A percentile compares a stretch with the other conserved stretches of the same genome.
These are phyloP conservation scores for Menidia beryllina DNA, from an alignment of 2,113 vertebrate species.

Conservation along the genomic window DNA sequence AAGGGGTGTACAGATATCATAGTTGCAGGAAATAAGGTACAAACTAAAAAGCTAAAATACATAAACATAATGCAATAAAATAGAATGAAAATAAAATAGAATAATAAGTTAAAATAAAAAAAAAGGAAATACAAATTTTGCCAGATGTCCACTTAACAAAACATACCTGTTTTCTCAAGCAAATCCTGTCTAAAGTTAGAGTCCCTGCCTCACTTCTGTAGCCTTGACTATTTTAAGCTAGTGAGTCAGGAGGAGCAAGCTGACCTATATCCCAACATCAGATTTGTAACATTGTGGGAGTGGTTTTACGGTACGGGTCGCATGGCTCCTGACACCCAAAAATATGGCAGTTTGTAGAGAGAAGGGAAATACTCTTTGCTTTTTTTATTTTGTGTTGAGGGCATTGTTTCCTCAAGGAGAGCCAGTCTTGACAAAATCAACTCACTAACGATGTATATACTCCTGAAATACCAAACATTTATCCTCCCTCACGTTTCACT, in stretches of 20 bases:
- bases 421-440: slow-evolving; percentile 15
- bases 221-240: slow-evolving; percentile 36
- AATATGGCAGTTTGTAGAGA: slow-evolving; percentile 32
- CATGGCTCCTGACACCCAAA: slow-evolving; percentile 34
- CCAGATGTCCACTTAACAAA: too few relatives aligned
- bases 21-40: too few relatives aligned
- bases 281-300: slow-evolving; percentile 60
- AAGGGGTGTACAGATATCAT: too few relatives aligned
- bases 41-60: too few relatives aligned
- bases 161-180: slow-evolving; percentile 56
- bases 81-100: too few relatives aligned
- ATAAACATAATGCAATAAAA: too few relatives aligned
- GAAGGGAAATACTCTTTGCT: slow-evolving; percentile 29
- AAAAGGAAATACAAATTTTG: too few relatives aligned
- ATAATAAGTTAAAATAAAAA: too few relatives aligned
- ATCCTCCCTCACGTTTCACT: slow-evolving; percentile 29
- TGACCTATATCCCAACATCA: slow-evolving; percentile 65
- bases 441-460: slow-evolving; percentile 34
- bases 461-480: slow-evolving; percentile 17
- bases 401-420: slow-evolving; percentile 24
- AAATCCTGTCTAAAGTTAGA: slow-evolving; percentile 70
- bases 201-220: slow-evolving; percentile 27
- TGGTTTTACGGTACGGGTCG: slow-evolving; percentile 38
- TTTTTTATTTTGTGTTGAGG: slow-evolving; percentile 19
- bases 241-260: slow-evolving; percentile 45